Base-by-base conservation (phyloP, 2,888 invertebrate genomes). In the Agrotis ipsilon region DNA sequence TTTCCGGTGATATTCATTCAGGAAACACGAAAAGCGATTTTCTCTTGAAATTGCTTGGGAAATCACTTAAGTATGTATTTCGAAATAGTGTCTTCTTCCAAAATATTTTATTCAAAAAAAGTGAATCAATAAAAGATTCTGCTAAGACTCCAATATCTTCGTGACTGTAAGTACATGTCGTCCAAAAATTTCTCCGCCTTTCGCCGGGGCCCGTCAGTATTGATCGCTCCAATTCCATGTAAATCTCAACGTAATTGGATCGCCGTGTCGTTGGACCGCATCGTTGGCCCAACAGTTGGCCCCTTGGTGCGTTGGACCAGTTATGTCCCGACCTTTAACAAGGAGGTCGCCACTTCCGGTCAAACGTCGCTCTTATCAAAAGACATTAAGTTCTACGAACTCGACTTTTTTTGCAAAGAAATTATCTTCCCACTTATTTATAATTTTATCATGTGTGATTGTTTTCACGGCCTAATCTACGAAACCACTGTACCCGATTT, bases 301-400 rank as follows among this genome's bases (percentile, higher is more conserved):
- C 62, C 46, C 27, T 57, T 57, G 72, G 48, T 14, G 21, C 13
- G 43, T 46, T 62, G 77, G 71, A 63, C 75, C 75, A 63, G 51
- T 75, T 77, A 75, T 51, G 86, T 84, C 84, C 85, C 78, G 91
- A 93, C 92, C 93, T 93, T 93, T 92, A 72, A 68, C 80, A 92
- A 87, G 80, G 83, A 85, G 89, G 89, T 81, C 90, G 75, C 62
- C 68, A 86, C 81, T 89, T 90, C 89, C 89, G 88, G 82, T 68
- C 81, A 83, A 78, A 77, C 78, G 75, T 81, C 77, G 55, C 39
- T 75, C 71, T 78, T 80, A 86, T 80, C 82, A 78, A 65, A 63
- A 74, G 70, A 61, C 52, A 61, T 52, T 69, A 64, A 39, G 51
- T 72, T 68, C 72, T 57, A 39, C n/a, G 61, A 68, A 81, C 72